Conservation (phyloP, 2,113 vertebrate genomes). For the Silurus glanis region DNA sequence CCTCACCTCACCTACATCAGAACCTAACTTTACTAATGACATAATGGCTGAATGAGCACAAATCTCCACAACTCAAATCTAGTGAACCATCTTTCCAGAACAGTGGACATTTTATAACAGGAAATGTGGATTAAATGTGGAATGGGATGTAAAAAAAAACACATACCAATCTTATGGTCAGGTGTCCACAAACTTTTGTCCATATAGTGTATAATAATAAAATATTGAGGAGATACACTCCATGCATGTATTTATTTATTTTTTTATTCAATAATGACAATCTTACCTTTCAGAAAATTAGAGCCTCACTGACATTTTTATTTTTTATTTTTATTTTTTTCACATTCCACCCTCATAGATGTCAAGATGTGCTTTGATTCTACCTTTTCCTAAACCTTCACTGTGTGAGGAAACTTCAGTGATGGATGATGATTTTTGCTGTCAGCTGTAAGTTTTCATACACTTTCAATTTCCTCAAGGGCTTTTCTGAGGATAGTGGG, state of each 20-base stretch:
- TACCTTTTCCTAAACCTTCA: neutral
- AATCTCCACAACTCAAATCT: too few relatives aligned
- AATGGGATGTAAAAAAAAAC: too few relatives aligned
- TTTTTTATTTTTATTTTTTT: neutral
- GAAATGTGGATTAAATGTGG: too few relatives aligned
- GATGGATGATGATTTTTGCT: neutral
- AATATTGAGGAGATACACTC: neutral
- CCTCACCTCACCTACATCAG: too few relatives aligned
- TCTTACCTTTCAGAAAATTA: neutral
- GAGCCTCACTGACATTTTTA: neutral
- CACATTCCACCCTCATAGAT: neutral
- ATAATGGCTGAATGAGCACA: too few relatives aligned
- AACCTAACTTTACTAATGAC: too few relatives aligned
- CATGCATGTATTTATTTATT: neutral
- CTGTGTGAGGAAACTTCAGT: neutral
- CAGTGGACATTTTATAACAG: too few relatives aligned
- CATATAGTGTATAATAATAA: neutral
- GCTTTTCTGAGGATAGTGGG: neutral
- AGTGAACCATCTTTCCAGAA: too few relatives aligned
- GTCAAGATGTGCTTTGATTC: constrained; percentile 5
- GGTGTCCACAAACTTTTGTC: too few relatives aligned
- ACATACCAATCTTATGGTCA: too few relatives aligned
- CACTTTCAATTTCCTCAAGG: constrained; percentile 2
- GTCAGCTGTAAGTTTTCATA: neutral
- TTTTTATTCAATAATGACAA: neutral